A percentile compares a stretch with the other conserved stretches of the same genome.
Conservation (phyloP, 2,888 invertebrate genomes). For the Penaeus monodon region DNA sequence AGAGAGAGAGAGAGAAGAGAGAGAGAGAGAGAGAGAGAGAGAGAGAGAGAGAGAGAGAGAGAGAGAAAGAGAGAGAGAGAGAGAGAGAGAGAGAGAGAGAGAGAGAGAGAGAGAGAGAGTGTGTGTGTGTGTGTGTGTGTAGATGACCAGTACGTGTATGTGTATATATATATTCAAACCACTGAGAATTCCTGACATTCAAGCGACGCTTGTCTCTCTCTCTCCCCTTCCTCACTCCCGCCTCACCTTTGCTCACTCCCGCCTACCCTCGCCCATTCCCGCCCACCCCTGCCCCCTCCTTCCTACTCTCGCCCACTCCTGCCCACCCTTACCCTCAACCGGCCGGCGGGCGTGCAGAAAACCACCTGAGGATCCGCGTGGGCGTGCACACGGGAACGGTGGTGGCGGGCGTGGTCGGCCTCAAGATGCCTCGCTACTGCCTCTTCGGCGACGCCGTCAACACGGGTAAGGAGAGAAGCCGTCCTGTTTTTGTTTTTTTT, state of each 20-base stretch:
- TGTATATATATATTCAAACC: too few relatives aligned
- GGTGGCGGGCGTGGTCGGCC: slow-evolving; percentile 92
- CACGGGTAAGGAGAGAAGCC: slow-evolving; percentile 41
- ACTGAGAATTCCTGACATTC: too few relatives aligned
- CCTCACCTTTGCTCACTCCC: background rate
- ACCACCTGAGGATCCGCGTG: slow-evolving; percentile 83
- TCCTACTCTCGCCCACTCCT: background rate
- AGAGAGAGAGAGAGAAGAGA: too few relatives aligned
- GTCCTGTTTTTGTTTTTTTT: background rate
- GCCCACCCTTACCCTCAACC: slow-evolving; percentile 1
- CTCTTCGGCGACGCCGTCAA: slow-evolving; percentile 65
- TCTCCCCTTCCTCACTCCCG: background rate
- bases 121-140: too few relatives aligned
- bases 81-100: too few relatives aligned
- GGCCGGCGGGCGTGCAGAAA: slow-evolving; percentile 56
- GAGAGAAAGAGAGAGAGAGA: too few relatives aligned
- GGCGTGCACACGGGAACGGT: slow-evolving; percentile 93
- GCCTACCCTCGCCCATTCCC: background rate
- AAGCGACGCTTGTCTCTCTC: too few relatives aligned
- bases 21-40: too few relatives aligned
- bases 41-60: too few relatives aligned
- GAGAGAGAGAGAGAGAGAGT: too few relatives aligned
- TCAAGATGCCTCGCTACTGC: slow-evolving; percentile 87
- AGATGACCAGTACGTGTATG: too few relatives aligned
- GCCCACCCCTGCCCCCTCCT: background rate